Evolutionary conservation across 2,113 vertebrate genomes (phyloP).

Genomic region (Ceratotherium simum): DNA sequence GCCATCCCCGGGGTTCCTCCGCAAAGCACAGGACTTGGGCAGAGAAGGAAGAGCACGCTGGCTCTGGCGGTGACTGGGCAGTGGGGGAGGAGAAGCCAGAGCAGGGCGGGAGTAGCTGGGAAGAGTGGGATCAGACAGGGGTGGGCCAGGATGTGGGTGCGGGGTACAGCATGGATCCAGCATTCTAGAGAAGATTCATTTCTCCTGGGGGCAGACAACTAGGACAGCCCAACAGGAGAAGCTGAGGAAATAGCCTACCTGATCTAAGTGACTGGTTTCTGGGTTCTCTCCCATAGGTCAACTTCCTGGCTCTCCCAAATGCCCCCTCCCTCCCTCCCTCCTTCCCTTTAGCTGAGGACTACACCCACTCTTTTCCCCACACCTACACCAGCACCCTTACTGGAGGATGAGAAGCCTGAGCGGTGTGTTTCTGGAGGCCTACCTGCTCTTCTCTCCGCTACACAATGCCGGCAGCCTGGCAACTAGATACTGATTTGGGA

Average conservation of each 20-base stretch:
- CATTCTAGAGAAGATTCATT: not conserved
- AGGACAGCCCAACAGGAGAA: not conserved
- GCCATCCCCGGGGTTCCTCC: rapidly evolving
- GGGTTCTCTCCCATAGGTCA: too few relatives aligned
- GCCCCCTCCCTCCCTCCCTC: not conserved
- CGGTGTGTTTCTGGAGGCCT: not conserved
- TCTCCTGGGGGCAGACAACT: not conserved
- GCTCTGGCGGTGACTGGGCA: not conserved
- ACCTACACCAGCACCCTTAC: too few relatives aligned
- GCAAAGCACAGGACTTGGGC: not conserved
- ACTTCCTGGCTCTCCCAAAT: not conserved
- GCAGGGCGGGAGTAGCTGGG: too few relatives aligned
- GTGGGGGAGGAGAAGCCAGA: not conserved
- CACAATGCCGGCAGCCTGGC: not conserved
- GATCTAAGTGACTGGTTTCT: not conserved
- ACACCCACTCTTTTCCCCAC: not conserved
- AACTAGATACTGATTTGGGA: not conserved
- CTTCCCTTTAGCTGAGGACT: not conserved
- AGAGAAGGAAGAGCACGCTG: not conserved
- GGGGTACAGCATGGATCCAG: not conserved
- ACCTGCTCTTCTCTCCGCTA: not conserved
- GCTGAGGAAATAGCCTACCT: not conserved
- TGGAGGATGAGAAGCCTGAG: not conserved
- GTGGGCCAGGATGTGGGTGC: not conserved
- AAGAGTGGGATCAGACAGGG: not conserved